Evolutionary conservation across 2,888 invertebrate species (phyloP), one percentile per base, ranked within the genome.

Genomic region (Drosophila hamatofila): DNA sequence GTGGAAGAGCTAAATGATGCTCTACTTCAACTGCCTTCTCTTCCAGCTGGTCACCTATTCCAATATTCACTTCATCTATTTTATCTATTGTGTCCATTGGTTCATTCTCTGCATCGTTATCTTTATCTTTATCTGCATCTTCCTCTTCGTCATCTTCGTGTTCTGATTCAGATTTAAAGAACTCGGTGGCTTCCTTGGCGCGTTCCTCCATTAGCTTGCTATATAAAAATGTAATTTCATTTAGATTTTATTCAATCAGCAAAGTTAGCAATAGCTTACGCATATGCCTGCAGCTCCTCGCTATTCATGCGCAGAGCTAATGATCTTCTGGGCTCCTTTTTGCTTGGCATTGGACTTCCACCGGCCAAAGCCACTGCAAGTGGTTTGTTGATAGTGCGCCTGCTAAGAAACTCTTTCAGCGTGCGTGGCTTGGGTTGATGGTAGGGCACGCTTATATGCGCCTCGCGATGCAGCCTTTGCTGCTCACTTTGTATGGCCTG

Each of bases 401-500:
- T 88, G 18, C 81, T 93, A 80, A 97, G 94, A 85, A 98, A 97
- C 87, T 97, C 98, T 90, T 96, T 95, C 0, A 98, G 93, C 0
- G 96, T 95, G 61, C 96, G 94, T 42, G 96, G 95, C 88, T 96
- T 97, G 2, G 98, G 97, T 88, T 95, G 95, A 91, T 98, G 98
- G 91, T 98, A 98, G 0, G 98, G 98, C 41, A 98, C 93, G 44
- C 95, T 95, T 7, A 97, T 94, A 67, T 95, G 93, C 21, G 95
- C 95, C 91, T 97, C 97, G 78, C 98, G 94, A 12, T 97, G 91
- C 93, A 97, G 94, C 62, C 97, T 94, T 92, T 98, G 97, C 0
- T 96, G 96, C 92, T 97, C 97, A 91, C 97, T 97, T 89, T 96
- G 95, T 73, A 98, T 96, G 84, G 96, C 95, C 81, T 95, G 95